These are phyloP conservation scores for Scolopax bukidnonensis DNA, from an alignment of 2,797 vertebrate genomes.

Conservation along the genomic window DNA sequence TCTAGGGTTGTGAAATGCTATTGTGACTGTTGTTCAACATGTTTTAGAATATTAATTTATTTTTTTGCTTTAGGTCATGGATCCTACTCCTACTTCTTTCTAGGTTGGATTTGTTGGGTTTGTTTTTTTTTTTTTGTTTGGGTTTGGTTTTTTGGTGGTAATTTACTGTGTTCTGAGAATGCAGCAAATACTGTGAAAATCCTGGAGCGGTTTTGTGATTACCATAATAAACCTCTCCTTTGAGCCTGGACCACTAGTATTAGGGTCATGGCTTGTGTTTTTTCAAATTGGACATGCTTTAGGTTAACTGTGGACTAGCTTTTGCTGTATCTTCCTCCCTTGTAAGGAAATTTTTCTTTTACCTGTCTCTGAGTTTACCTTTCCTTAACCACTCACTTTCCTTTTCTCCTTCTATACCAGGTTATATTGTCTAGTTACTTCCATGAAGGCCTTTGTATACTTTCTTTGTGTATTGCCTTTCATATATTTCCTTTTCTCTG, in stretches of 20 bases:
- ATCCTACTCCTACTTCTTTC: not conserved
- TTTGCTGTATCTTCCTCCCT: not conserved
- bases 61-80: not conserved
- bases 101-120: not conserved
- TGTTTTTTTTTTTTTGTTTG: not conserved
- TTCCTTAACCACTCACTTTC: not conserved
- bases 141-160: not conserved
- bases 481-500: not conserved
- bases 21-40: not conserved
- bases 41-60: not conserved
- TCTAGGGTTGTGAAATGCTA: not conserved
- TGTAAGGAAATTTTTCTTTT: not conserved
- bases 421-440: not conserved
- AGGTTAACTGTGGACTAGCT: not conserved
- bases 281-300: not conserved
- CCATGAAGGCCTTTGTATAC: not conserved
- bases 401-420: not conserved
- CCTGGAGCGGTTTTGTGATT: not conserved
- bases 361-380: not conserved
- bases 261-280: not conserved
- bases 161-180: not conserved
- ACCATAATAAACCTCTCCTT: not conserved
- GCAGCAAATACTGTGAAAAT: not conserved
- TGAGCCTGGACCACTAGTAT: not conserved
- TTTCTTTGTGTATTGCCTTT: not conserved